These are phyloP conservation scores for Pyrrhura leucotis DNA, from an alignment of 2,797 vertebrate species.

Conservation along the genomic window DNA sequence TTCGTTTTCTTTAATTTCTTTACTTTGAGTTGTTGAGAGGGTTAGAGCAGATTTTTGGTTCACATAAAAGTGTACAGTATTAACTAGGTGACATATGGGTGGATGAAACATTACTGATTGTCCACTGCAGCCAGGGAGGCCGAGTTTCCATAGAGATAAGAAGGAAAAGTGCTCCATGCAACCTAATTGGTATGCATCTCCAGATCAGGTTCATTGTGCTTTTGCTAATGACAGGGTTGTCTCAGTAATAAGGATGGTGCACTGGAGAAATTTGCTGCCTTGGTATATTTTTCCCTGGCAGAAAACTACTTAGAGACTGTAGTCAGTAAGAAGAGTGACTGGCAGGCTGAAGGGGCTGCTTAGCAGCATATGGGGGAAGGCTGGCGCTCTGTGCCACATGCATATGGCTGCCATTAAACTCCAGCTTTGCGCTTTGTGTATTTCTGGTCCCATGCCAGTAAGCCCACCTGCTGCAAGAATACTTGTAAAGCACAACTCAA, in stretches of 20 bases:
- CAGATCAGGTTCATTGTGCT: slow-evolving; percentile 97
- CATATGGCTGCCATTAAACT: slow-evolving; percentile 86
- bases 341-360: slow-evolving; percentile 84
- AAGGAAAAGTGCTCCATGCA: slow-evolving; percentile 88
- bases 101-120: slow-evolving; percentile 83
- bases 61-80: slow-evolving; percentile 79
- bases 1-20: slow-evolving; percentile 67
- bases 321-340: slow-evolving; percentile 86
- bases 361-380: slow-evolving; percentile 84
- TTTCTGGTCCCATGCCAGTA: slow-evolving; percentile 84
- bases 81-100: slow-evolving; percentile 86
- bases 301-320: slow-evolving; percentile 85
- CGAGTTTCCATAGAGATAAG: slow-evolving; percentile 95
- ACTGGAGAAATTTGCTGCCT: slow-evolving; percentile 91
- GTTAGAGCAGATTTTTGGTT: slow-evolving; percentile 70
- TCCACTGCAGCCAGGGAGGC: slow-evolving; percentile 81
- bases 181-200: slow-evolving; percentile 99
- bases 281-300: slow-evolving; percentile 87
- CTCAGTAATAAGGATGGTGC: slow-evolving; percentile 90
- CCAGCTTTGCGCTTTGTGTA: slow-evolving; percentile 86
- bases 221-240: slow-evolving; percentile 98
- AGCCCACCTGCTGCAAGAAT: slow-evolving; percentile 89
- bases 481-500: slow-evolving; percentile 88
- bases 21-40: slow-evolving; percentile 23
- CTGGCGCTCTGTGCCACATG: slow-evolving; percentile 80